Percentiles rank a stretch among this genome's conserved stretches.
These are phyloP conservation scores for Diabrotica virgifera DNA, from an alignment of 1,140 invertebrate species.

Conservation along the genomic window DNA sequence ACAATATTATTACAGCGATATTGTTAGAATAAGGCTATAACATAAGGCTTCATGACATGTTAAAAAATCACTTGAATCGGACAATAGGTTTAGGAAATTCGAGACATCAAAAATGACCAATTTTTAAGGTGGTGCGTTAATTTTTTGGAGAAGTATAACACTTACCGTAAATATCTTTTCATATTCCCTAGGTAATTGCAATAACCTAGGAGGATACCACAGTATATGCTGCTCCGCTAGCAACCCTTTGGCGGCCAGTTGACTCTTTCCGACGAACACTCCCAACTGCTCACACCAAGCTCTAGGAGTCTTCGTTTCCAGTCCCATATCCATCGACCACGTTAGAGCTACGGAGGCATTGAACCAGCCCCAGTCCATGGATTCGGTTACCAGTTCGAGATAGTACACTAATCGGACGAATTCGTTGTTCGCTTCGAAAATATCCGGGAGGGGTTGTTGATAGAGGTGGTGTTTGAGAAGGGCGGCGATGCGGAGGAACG, in stretches of 20 bases:
- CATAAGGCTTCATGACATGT: too few species aligned
- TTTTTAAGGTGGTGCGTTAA: neutral
- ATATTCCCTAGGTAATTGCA: conserved; percentile 83
- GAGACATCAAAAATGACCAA: too few species aligned
- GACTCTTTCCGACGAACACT: conserved; percentile 54
- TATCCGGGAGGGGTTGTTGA: conserved; percentile 71
- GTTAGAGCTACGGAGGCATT: conserved; percentile 63
- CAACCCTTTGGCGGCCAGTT: conserved; percentile 57
- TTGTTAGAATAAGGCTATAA: too few species aligned
- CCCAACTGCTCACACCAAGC: conserved; percentile 67
- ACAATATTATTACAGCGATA: too few species aligned
- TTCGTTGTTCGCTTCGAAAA: conserved; percentile 61
- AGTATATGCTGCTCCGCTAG: conserved; percentile 67
- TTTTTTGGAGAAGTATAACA: conserved; percentile 8
- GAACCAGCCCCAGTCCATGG: conserved; percentile 64
- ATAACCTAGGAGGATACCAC: conserved; percentile 77
- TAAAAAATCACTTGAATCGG: too few species aligned
- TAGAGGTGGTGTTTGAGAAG: conserved; percentile 84
- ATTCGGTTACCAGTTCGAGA: conserved; percentile 68
- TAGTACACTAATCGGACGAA: conserved; percentile 73
- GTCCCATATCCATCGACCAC: conserved; percentile 58
- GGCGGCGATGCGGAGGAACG: conserved; percentile 80
- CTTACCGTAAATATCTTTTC: conserved; percentile 87
- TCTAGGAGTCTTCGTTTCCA: conserved; percentile 50
- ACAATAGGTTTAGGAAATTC: too few species aligned